phyloP scores from a whole-genome alignment of 2,113 vertebrate species.

The Delphinus delphis region DNA sequence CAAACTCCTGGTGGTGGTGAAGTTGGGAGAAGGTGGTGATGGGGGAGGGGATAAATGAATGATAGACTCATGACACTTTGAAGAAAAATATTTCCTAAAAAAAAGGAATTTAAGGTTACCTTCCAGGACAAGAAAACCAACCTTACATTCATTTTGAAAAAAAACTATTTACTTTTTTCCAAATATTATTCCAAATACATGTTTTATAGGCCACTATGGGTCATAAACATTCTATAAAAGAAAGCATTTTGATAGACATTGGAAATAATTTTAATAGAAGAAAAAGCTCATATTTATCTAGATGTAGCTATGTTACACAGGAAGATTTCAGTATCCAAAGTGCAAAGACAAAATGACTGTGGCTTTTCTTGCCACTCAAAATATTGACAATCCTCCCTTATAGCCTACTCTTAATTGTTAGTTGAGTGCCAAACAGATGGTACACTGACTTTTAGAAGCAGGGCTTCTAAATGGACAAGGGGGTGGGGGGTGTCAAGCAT shows the following conservation, averaged over 20 bases:
- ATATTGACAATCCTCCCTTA: constrained; percentile 46
- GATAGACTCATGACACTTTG: not conserved
- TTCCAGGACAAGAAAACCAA: constrained; percentile 53
- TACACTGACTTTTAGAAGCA: constrained; percentile 29
- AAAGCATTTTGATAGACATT: constrained; percentile 59
- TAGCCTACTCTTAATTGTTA: constrained; percentile 49
- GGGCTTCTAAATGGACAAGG: not conserved
- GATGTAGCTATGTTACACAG: constrained; percentile 5
- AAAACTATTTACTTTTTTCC: constrained; percentile 71
- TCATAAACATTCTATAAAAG: constrained; percentile 41
- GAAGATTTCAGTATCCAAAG: constrained; percentile 66
- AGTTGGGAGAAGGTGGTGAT: not conserved
- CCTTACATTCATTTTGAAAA: constrained; percentile 47
- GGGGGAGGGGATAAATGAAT: not conserved
- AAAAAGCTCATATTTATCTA: constrained; percentile 38
- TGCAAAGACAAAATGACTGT: constrained; percentile 67
- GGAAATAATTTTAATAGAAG: constrained; percentile 50
- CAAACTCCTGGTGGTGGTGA: not conserved
- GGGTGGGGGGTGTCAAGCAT: not conserved
- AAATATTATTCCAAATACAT: constrained; percentile 59
- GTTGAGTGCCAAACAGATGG: not conserved
- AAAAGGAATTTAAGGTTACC: not conserved
- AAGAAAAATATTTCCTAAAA: constrained; percentile 26
- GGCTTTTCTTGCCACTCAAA: constrained; percentile 58
- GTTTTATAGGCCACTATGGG: constrained; percentile 54